Percentiles rank a stretch among this genome's conserved stretches.
These are phyloP conservation scores for Corythornis madagascariensis DNA, from an alignment of 2,113 vertebrate genomes.

Conservation along the genomic window DNA sequence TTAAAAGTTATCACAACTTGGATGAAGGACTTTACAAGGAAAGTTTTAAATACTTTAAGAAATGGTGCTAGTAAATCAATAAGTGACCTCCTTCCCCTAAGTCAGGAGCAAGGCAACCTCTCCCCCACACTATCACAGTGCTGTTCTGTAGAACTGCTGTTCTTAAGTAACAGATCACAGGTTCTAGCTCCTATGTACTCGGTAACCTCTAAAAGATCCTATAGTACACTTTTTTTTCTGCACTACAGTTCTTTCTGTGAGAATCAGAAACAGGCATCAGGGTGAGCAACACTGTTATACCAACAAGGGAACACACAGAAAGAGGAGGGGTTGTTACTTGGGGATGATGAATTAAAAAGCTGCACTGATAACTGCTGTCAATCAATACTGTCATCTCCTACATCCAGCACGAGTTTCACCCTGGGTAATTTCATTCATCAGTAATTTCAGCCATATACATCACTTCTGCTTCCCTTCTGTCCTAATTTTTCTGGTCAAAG, in stretches of 20 bases:
- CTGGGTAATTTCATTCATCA: not conserved
- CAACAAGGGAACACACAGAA: not conserved
- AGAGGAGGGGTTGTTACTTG: not conserved
- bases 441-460: not conserved
- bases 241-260: not conserved
- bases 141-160: not conserved
- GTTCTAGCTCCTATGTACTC: not conserved
- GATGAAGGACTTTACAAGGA: slow-evolving; percentile 18
- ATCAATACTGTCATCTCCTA: not conserved
- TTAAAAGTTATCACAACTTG: slow-evolving; percentile 6
- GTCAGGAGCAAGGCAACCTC: not conserved
- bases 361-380: not conserved
- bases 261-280: not conserved
- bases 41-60: not conserved
- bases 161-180: not conserved
- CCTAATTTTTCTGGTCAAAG: not conserved
- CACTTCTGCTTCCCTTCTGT: not conserved
- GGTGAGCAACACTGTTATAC: not conserved
- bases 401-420: not conserved
- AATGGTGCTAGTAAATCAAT: not conserved
- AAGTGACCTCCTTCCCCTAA: not conserved
- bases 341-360: not conserved
- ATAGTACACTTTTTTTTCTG: not conserved
- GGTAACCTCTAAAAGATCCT: not conserved
- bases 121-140: not conserved